phyloP scores from a whole-genome alignment of 2,888 invertebrate genomes.

The Eucera pruinosa region DNA sequence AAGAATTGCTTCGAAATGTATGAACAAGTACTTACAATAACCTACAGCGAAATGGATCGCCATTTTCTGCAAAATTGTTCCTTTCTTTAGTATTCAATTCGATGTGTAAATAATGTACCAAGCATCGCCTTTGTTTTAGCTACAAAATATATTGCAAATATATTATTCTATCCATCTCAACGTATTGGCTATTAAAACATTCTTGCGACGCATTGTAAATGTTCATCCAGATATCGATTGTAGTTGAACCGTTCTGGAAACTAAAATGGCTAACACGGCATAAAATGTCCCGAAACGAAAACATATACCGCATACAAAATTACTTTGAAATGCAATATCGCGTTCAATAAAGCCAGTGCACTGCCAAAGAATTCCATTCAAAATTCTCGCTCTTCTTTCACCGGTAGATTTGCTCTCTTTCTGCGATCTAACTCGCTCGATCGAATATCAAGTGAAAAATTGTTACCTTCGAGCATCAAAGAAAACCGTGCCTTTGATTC shows the following conservation, averaged over 20 bases:
- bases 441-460: conserved; percentile 4
- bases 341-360: conserved; percentile 3
- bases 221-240: too few relatives aligned
- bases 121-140: not conserved
- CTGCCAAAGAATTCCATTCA: conserved; percentile 8
- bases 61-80: not conserved
- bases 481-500: too few relatives aligned
- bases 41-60: not conserved
- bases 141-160: not conserved
- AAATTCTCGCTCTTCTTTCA: not conserved
- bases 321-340: conserved; percentile 10
- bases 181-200: not conserved
- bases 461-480: not conserved
- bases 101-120: not conserved
- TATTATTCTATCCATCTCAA: not conserved
- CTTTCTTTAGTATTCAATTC: not conserved
- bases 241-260: not conserved
- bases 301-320: not conserved
- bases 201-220: not conserved
- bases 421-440: conserved; percentile 1
- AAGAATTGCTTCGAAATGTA: not conserved
- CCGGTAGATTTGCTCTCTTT: not conserved
- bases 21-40: not conserved
- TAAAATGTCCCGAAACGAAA: not conserved
- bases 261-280: conserved; percentile 9